phyloP scores from a whole-genome alignment of 2,113 vertebrate genomes.

The Echinops telfairi region DNA sequence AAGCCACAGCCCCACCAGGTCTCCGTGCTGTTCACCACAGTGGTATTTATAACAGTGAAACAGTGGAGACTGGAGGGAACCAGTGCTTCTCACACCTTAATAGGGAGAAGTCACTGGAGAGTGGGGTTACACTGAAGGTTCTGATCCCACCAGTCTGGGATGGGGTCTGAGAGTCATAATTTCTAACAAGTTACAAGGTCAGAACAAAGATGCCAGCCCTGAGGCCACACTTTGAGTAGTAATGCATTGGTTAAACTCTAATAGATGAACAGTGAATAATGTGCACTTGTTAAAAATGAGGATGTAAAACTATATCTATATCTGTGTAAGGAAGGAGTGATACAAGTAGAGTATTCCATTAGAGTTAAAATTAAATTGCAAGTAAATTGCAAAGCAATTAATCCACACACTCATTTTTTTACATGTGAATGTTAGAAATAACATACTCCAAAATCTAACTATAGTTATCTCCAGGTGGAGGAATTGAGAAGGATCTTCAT shows the following conservation, averaged over 20 bases:
- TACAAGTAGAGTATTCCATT: background rate
- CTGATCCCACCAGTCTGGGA: background rate
- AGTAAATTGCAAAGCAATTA: no score
- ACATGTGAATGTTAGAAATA: background rate
- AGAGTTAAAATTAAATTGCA: background rate
- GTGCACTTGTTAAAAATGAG: background rate
- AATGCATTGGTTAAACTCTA: background rate
- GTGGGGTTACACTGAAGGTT: background rate
- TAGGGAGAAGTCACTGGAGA: background rate
- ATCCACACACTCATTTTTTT: background rate
- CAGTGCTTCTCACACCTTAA: background rate
- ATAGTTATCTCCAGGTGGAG: background rate
- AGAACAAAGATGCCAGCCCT: background rate
- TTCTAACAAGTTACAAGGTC: background rate
- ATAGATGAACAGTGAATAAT: background rate
- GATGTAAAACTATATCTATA: background rate
- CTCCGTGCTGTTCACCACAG: background rate
- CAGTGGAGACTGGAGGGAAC: background rate
- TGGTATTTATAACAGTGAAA: background rate
- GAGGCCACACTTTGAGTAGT: background rate
- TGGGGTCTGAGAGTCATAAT: no score
- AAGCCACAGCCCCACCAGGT: no score
- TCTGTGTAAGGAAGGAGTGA: background rate
- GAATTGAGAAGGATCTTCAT: background rate
- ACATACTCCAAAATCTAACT: background rate